These are phyloP conservation scores for Isotomurus palustris DNA, from an alignment of 2,888 invertebrate species.

Conservation along the genomic window DNA sequence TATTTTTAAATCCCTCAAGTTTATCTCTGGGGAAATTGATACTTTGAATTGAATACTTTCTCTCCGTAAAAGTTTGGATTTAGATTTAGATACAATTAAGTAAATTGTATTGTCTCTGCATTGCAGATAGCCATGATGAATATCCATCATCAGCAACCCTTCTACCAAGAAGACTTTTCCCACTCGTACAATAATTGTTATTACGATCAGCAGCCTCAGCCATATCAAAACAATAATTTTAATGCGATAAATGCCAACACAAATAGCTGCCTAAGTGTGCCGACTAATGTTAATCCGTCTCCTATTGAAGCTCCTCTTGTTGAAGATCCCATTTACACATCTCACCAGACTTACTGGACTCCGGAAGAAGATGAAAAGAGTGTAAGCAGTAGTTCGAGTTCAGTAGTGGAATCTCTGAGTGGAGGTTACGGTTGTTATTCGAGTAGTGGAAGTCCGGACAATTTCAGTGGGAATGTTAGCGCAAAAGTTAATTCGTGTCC, in stretches of 20 bases:
- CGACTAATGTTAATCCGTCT: too few relatives aligned
- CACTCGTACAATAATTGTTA: constrained; percentile 22
- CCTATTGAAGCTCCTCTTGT: not conserved
- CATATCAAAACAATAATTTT: not conserved
- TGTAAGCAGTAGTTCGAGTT: constrained; percentile 9
- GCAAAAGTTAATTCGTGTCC: not conserved
- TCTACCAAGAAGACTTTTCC: constrained; percentile 17
- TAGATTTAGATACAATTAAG: too few relatives aligned
- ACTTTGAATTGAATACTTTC: too few relatives aligned
- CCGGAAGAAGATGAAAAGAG: constrained; percentile 35
- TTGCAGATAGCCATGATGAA: too few relatives aligned
- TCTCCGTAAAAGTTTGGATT: too few relatives aligned
- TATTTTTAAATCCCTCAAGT: too few relatives aligned
- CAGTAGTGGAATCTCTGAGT: not conserved
- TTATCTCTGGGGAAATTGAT: too few relatives aligned
- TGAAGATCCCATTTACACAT: not conserved
- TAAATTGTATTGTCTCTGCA: too few relatives aligned
- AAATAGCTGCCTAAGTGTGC: not conserved
- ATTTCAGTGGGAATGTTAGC: not conserved
- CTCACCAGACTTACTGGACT: constrained; percentile 23
- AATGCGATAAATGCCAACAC: constrained; percentile 10
- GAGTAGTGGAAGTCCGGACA: constrained; percentile 9
- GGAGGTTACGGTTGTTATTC: constrained; percentile 5
- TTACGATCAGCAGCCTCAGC: constrained; percentile 16
- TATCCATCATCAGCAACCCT: constrained; percentile 9